Conservation (phyloP, 2,888 invertebrate species). For the Archips xylosteana region DNA sequence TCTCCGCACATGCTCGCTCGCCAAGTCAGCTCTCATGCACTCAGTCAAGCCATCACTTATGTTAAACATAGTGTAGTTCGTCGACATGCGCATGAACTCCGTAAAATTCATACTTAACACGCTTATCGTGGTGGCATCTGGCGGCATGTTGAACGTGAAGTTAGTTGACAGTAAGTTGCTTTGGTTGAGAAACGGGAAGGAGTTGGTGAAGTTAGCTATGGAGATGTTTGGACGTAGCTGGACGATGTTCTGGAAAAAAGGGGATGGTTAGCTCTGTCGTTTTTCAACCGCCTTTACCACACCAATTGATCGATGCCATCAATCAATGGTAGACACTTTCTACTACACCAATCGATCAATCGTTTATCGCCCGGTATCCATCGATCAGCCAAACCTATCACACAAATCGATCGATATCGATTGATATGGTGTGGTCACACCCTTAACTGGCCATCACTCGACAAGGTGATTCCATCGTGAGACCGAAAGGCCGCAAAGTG, state of each 20-base stretch:
- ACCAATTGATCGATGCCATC: too few relatives aligned
- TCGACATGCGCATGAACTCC: slow-evolving; percentile 14
- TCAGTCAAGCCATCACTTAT: slow-evolving; percentile 2
- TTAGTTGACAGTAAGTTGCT: slow-evolving; percentile 4
- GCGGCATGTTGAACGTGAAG: slow-evolving; percentile 1
- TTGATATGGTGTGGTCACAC: too few relatives aligned
- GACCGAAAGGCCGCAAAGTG: too few relatives aligned
- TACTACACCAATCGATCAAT: too few relatives aligned
- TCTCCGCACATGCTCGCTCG: slow-evolving; percentile 63
- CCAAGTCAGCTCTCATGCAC: slow-evolving; percentile 56
- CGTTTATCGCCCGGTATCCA: too few relatives aligned
- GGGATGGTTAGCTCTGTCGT: too few relatives aligned
- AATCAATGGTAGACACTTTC: too few relatives aligned
- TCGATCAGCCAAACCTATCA: too few relatives aligned
- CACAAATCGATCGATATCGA: too few relatives aligned
- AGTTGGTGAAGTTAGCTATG: not conserved
- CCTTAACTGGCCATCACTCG: too few relatives aligned
- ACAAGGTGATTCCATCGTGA: too few relatives aligned
- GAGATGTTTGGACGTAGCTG: slow-evolving; percentile 9
- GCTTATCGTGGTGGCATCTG: slow-evolving; percentile 43
- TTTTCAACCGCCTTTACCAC: too few relatives aligned
- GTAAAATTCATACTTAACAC: slow-evolving; percentile 44
- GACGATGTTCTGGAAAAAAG: slow-evolving; percentile 20
- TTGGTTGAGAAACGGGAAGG: not conserved
- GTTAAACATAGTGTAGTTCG: slow-evolving; percentile 27